phyloP scores from a whole-genome alignment of 2,797 vertebrate genomes.

The Petrocephalus sullivani region DNA sequence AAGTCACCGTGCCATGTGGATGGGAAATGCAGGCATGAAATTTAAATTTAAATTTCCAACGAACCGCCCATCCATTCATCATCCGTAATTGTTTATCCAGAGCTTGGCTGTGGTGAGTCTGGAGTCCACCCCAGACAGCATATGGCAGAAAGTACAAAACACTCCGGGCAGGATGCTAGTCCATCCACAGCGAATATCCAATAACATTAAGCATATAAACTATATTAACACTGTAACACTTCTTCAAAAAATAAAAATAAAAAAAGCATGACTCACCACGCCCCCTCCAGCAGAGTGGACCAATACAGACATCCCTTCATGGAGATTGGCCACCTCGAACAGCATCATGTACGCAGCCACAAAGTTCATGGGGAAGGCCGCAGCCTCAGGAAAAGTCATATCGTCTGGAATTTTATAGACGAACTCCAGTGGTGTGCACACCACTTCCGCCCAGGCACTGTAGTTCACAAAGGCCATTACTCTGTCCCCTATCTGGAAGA shows the following conservation, averaged over 20 bases:
- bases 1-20: not conserved
- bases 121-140: not conserved
- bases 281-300: conserved; percentile 94
- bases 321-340: conserved; percentile 92
- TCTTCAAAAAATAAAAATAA: not conserved
- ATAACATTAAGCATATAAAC: not conserved
- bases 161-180: not conserved
- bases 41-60: not conserved
- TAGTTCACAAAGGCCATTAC: conserved; percentile 97
- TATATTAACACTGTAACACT: not conserved
- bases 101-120: not conserved
- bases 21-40: not conserved
- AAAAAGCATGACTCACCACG: conserved; percentile 72
- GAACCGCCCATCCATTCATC: not conserved
- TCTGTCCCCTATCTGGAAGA: conserved; percentile 84
- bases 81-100: not conserved
- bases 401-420: conserved; percentile 95
- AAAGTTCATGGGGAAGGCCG: conserved; percentile 93
- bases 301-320: conserved; percentile 95
- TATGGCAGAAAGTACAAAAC: not conserved
- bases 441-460: conserved; percentile 96
- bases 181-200: not conserved
- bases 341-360: conserved; percentile 98
- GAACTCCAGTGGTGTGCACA: conserved; percentile 82
- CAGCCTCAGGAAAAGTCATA: conserved; percentile 92